These are phyloP conservation scores for Leptoclinus maculatus DNA, from an alignment of 2,797 vertebrate species.

Conservation along the genomic window DNA sequence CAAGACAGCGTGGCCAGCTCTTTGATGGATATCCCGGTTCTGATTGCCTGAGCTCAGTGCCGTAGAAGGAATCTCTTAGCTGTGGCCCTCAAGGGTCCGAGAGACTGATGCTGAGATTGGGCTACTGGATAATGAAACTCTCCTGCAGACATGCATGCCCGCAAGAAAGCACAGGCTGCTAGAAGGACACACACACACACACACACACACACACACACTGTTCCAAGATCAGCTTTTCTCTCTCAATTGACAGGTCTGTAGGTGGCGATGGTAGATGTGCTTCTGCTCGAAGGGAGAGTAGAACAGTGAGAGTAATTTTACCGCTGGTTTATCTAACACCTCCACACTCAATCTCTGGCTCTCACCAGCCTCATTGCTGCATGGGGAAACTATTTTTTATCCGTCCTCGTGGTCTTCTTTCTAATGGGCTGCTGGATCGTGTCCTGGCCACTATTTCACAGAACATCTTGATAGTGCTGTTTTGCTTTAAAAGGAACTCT, in stretches of 20 bases:
- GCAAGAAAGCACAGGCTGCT: constrained; percentile 10
- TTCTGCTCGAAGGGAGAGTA: constrained; percentile 34
- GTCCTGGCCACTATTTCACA: constrained; percentile 6
- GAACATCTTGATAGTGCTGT: background rate
- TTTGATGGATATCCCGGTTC: constrained; percentile 67
- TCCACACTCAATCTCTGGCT: constrained; percentile 53
- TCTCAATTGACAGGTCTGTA: constrained; percentile 48
- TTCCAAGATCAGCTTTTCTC: constrained; percentile 52
- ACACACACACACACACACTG: constrained; percentile 13
- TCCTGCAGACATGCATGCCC: constrained; percentile 35
- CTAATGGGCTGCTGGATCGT: constrained; percentile 16
- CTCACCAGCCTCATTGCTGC: constrained; percentile 27
- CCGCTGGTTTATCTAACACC: constrained; percentile 60
- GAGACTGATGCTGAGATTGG: constrained; percentile 60
- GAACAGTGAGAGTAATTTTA: constrained; percentile 56
- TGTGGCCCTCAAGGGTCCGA: constrained; percentile 34
- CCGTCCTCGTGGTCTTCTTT: constrained; percentile 18
- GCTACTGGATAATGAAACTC: constrained; percentile 69
- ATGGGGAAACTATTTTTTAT: constrained; percentile 19
- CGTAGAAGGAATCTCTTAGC: constrained; percentile 40
- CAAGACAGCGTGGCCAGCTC: constrained; percentile 29
- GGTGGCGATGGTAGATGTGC: constrained; percentile 22
- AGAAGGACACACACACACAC: background rate
- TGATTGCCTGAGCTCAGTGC: constrained; percentile 61
- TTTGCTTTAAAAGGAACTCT: background rate